A percentile compares a stretch with the other conserved stretches of the same genome.
phyloP scores from a whole-genome alignment of 1,140 invertebrate species.

The Macrosteles quadrilineatus region DNA sequence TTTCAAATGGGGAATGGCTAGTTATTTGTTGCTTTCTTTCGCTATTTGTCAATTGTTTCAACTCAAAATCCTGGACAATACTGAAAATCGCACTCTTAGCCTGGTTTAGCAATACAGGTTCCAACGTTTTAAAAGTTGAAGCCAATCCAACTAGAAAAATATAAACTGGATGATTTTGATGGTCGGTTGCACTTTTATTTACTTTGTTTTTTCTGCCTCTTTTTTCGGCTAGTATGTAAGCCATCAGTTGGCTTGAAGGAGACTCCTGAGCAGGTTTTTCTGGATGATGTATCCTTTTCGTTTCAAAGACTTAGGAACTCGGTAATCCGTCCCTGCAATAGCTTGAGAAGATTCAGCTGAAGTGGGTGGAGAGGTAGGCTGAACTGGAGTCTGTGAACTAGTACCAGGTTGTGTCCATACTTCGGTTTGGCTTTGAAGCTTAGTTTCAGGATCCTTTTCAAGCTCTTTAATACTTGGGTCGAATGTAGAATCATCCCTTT shows the following conservation, averaged over 20 bases:
- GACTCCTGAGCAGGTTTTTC: neutral
- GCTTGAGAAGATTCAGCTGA: neutral
- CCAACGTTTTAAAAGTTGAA: neutral
- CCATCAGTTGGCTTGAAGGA: neutral
- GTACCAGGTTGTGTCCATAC: neutral
- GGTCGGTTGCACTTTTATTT: neutral
- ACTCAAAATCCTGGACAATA: no score
- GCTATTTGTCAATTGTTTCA: no score
- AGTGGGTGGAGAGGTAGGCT: neutral
- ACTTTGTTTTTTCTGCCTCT: neutral
- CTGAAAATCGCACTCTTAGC: no score
- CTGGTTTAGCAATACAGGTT: neutral
- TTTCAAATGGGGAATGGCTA: no score
- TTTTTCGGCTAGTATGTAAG: neutral
- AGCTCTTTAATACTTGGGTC: neutral
- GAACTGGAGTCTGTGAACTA: neutral
- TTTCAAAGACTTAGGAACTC: neutral
- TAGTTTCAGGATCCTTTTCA: neutral
- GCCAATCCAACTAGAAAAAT: neutral
- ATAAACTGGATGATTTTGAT: neutral
- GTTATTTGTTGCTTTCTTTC: no score
- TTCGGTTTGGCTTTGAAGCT: neutral
- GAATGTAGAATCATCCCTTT: neutral
- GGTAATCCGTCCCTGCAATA: neutral
- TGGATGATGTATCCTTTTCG: neutral